These are phyloP conservation scores for Vimba vimba DNA, from an alignment of 2,113 vertebrate genomes.

Conservation along the genomic window DNA sequence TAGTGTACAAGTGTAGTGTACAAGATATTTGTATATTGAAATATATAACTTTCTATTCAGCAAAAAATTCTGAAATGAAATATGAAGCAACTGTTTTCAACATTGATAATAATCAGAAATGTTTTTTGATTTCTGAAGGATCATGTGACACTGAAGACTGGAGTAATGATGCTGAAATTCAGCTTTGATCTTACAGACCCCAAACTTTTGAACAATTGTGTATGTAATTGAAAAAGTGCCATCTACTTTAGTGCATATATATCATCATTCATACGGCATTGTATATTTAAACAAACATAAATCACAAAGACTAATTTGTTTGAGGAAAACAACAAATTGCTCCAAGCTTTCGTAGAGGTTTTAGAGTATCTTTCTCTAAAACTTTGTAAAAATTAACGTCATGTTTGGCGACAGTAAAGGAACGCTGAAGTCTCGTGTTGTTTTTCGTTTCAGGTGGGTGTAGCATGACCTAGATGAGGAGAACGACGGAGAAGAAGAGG, in stretches of 20 bases:
- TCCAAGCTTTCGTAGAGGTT: neutral
- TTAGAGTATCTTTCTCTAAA: neutral
- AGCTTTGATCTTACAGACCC: neutral
- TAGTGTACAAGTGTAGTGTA: neutral
- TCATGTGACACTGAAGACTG: neutral
- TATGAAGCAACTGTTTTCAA: neutral
- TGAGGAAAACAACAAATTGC: neutral
- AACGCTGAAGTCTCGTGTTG: constrained; percentile 11
- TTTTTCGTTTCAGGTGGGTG: constrained; percentile 20
- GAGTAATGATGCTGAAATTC: neutral
- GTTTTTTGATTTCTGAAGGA: neutral
- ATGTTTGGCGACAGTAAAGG: constrained; percentile 20
- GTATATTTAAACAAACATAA: neutral
- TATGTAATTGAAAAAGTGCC: neutral
- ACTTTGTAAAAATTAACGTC: constrained; percentile 17
- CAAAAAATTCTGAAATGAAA: neutral
- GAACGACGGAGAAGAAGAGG: neutral
- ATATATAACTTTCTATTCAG: neutral
- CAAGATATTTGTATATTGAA: neutral
- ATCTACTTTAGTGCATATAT: neutral
- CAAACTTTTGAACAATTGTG: neutral
- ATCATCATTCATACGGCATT: neutral
- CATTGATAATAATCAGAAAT: neutral
- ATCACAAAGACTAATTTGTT: constrained; percentile 12
- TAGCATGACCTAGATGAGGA: neutral